Evolutionary conservation across 2,888 invertebrate species (phyloP).

Genomic region (Drosophila aldrichi): DNA sequence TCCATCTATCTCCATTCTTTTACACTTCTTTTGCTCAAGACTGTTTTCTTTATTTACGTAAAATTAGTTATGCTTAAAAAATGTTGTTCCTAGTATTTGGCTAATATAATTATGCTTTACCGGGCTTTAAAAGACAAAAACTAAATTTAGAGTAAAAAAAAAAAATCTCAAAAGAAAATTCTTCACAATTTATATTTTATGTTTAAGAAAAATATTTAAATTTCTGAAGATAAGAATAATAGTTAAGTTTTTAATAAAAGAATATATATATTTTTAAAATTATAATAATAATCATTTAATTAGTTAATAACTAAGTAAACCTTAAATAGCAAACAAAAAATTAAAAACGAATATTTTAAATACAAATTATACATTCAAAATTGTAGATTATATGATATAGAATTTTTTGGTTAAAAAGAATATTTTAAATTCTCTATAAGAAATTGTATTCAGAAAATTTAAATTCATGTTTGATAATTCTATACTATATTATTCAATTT

Average conservation of each 20-base stretch:
- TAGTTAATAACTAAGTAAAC: no score
- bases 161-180: neutral
- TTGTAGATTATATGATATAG: neutral
- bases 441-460: no score
- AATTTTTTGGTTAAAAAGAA: no score
- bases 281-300: no score
- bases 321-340: no score
- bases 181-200: neutral
- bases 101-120: slow-evolving; percentile 15
- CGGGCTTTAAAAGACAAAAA: neutral
- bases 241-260: neutral
- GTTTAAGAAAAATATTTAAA: neutral
- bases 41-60: slow-evolving; percentile 41
- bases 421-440: no score
- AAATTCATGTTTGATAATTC: no score
- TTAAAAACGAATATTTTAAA: no score
- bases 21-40: slow-evolving; percentile 46
- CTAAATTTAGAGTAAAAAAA: neutral
- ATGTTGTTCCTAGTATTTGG: slow-evolving; percentile 24
- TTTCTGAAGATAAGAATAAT: neutral
- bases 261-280: neutral
- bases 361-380: no score
- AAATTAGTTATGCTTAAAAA: slow-evolving; percentile 30
- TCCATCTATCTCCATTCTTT: slow-evolving; percentile 21
- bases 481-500: no score